Evolutionary conservation across 2,113 vertebrate genomes (phyloP).

Genomic region (Melozone crissalis): DNA sequence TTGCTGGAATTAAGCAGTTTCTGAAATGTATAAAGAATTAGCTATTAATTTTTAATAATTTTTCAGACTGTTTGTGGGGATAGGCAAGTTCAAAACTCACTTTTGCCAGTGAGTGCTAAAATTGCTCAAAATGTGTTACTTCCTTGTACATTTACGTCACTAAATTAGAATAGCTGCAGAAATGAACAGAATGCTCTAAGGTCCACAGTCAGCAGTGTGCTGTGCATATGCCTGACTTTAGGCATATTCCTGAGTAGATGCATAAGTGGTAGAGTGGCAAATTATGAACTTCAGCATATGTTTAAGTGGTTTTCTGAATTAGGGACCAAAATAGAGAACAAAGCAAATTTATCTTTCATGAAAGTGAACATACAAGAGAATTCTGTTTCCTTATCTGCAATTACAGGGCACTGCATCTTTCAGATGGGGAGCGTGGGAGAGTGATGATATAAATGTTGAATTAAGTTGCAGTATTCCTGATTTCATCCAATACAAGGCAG

Average conservation of each 20-base stretch:
- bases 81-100: neutral
- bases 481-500: neutral
- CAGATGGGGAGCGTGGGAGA: neutral
- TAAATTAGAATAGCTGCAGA: constrained; percentile 22
- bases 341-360: neutral
- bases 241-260: neutral
- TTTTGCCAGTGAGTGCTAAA: neutral
- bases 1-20: neutral
- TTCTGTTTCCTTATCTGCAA: neutral
- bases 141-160: neutral
- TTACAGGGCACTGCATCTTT: neutral
- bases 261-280: neutral
- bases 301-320: constrained; percentile 24
- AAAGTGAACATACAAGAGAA: neutral
- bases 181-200: neutral
- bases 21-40: neutral
- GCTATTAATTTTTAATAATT: neutral
- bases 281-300: constrained; percentile 29
- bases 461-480: neutral
- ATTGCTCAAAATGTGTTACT: neutral
- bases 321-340: neutral
- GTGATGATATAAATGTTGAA: neutral
- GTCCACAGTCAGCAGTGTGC: neutral
- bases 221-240: constrained; percentile 52
- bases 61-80: neutral